phyloP scores from a whole-genome alignment of 1,140 invertebrate genomes.

The Lepidotrigona ventralis region DNA sequence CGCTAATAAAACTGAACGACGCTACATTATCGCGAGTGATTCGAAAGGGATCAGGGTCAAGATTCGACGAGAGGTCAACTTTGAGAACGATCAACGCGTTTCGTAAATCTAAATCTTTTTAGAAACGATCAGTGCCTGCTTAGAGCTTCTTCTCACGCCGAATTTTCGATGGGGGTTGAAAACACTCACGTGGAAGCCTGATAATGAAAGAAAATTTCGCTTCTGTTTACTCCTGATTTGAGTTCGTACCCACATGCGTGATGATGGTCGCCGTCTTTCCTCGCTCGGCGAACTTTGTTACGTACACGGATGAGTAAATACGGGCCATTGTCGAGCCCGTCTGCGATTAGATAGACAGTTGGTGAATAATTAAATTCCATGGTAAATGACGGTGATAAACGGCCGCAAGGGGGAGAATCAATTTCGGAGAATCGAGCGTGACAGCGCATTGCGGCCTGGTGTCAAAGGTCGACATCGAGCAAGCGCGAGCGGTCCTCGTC shows the following conservation, averaged over 20 bases:
- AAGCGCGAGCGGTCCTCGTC: not conserved
- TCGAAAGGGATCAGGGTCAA: conserved; percentile 31
- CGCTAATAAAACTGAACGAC: conserved; percentile 44
- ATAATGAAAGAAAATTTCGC: too few species aligned
- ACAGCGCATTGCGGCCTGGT: not conserved
- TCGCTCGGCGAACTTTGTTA: not conserved
- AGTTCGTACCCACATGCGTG: not conserved
- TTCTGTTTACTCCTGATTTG: not conserved
- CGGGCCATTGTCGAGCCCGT: not conserved
- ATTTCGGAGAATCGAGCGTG: conserved; percentile 49
- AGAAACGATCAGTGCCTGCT: too few species aligned
- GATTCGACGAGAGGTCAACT: conserved; percentile 18
- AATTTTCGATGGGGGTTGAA: too few species aligned
- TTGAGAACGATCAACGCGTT: not conserved
- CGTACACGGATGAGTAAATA: conserved; percentile 2
- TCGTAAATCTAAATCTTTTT: not conserved
- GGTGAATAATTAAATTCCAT: conserved; percentile 31
- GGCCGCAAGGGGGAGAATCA: not conserved
- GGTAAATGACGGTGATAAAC: not conserved
- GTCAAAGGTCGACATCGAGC: conserved; percentile 33
- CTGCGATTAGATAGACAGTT: conserved; percentile 32
- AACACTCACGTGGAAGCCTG: too few species aligned
- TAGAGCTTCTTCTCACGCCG: too few species aligned
- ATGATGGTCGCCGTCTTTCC: not conserved
- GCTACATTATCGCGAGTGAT: conserved; percentile 47